These are phyloP conservation scores for Mimumesa dahlbomi DNA, from an alignment of 2,888 invertebrate genomes.

Conservation along the genomic window DNA sequence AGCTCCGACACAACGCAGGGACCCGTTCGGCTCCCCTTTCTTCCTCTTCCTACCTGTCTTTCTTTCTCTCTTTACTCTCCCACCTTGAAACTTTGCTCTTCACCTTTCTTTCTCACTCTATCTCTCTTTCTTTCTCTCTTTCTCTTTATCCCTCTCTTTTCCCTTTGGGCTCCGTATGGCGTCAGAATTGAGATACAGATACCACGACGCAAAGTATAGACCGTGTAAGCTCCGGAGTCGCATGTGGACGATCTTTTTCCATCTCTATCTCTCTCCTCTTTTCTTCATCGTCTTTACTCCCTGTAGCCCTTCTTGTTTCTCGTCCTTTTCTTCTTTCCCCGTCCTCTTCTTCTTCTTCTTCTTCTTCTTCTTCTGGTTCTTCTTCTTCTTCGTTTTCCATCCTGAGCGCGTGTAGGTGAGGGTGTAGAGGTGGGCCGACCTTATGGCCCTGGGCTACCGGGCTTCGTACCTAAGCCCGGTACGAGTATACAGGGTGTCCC, in stretches of 20 bases:
- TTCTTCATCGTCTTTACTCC: background rate
- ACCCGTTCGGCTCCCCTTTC: slow-evolving; percentile 55
- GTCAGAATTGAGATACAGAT: slow-evolving; percentile 78
- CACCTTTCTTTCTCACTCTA: slow-evolving; percentile 22
- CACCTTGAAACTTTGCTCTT: slow-evolving; percentile 38
- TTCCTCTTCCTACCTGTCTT: slow-evolving; percentile 33
- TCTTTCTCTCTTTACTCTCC: slow-evolving; percentile 47
- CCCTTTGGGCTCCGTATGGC: slow-evolving; percentile 54
- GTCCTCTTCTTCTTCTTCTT: slow-evolving; percentile 14
- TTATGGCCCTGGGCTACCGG: slow-evolving; percentile 79
- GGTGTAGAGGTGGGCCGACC: slow-evolving; percentile 77
- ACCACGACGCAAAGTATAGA: slow-evolving; percentile 74
- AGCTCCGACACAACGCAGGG: slow-evolving; percentile 72
- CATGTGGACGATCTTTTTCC: slow-evolving; percentile 59
- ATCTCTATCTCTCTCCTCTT: background rate
- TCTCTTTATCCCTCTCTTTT: slow-evolving; percentile 31
- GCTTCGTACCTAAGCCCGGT: slow-evolving; percentile 74
- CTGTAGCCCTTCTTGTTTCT: background rate
- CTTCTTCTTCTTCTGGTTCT: slow-evolving; percentile 18
- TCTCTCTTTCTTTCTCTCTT: slow-evolving; percentile 38
- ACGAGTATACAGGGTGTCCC: slow-evolving; percentile 70
- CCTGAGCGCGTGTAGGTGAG: slow-evolving; percentile 70
- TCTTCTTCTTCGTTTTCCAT: slow-evolving; percentile 19
- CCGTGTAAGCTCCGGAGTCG: slow-evolving; percentile 67
- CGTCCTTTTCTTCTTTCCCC: slow-evolving; percentile 6